Base-by-base conservation (phyloP, 2,797 vertebrate genomes). In the Prunella strophiata region DNA sequence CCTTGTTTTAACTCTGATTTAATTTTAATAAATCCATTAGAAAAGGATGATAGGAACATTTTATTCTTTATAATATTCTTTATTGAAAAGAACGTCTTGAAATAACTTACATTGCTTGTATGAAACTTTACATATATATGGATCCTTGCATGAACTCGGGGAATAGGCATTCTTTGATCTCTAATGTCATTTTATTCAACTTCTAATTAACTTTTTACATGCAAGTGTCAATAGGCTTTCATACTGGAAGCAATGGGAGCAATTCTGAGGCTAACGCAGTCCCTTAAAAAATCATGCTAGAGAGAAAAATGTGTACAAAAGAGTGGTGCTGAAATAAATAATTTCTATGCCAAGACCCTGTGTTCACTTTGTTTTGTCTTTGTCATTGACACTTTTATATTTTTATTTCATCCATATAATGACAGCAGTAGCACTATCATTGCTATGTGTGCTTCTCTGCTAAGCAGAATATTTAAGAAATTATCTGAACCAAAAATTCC, bases 141-240 rank as follows among this genome's bases (percentile, higher is more conserved):
- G 21, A 54, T 88, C 70, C 89, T 77, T 32, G 38, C 54, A 14
- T 85, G 72, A 94, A 73, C 47, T 76, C 7, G 2, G 72, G 63
- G 50, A 91, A 67, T 52, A 94, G 68, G 27, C 54, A 26, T 72
- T 76, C 80, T 85, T 94, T 87, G 66, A 94, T 93, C 78, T 92
- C 47, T 83, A 12, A 38, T 52, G 40, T 62, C 1, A 65, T 81
- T 92, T 96, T 62, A 80, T 94, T 85, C 72, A 77, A 61, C 47
- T 84, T 89, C 62, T 91, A 95, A 93, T 95, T 93, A 93, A 84
- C 63, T 85, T 94, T 81, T 85, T 90, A 67, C 70, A 54, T 77
- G 17, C 12, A 70, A 63, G 23, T 96, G 81, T 96, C 88, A 47
- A 13, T 54, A 40, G 67, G 27, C 40, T 86, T 82, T n/a, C 51